These are phyloP conservation scores for Eumaeus atala DNA, from an alignment of 1,140 invertebrate genomes.

Conservation along the genomic window DNA sequence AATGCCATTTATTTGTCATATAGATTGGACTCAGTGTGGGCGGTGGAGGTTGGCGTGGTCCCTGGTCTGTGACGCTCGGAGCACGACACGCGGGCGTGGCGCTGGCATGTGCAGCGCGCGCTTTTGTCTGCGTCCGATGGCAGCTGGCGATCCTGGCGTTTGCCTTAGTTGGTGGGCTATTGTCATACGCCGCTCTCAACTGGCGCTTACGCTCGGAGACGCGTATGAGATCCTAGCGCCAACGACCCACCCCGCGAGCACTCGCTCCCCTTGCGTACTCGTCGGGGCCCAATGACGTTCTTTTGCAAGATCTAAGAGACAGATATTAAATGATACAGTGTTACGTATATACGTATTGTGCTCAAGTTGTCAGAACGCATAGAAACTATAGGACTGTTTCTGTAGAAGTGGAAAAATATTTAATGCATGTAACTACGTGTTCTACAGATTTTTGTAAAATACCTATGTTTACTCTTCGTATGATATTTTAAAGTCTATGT, in stretches of 20 bases:
- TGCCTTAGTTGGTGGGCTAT: conserved; percentile 44
- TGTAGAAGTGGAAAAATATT: too few species aligned
- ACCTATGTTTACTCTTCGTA: not conserved
- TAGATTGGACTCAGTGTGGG: conserved; percentile 56
- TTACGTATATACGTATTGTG: not conserved
- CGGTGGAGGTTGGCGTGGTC: conserved; percentile 55
- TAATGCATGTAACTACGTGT: too few species aligned
- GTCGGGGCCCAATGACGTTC: not conserved
- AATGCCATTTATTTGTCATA: conserved; percentile 12
- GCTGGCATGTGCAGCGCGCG: conserved; percentile 46
- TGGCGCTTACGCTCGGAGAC: conserved; percentile 38
- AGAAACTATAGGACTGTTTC: too few species aligned
- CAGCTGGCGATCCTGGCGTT: conserved; percentile 47
- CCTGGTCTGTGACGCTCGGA: conserved; percentile 46
- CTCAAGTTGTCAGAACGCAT: not conserved
- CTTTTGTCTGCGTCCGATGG: conserved; percentile 48
- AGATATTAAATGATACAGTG: not conserved
- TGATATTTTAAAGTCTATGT: not conserved
- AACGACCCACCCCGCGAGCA: conserved; percentile 22
- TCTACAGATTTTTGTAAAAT: too few species aligned
- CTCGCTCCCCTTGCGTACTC: not conserved
- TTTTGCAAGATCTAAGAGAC: not conserved
- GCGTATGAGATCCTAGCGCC: conserved; percentile 52
- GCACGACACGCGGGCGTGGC: conserved; percentile 54
- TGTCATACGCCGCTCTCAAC: conserved; percentile 48